These are phyloP conservation scores for Ectropis grisescens DNA, from an alignment of 1,140 invertebrate species.

Conservation along the genomic window DNA sequence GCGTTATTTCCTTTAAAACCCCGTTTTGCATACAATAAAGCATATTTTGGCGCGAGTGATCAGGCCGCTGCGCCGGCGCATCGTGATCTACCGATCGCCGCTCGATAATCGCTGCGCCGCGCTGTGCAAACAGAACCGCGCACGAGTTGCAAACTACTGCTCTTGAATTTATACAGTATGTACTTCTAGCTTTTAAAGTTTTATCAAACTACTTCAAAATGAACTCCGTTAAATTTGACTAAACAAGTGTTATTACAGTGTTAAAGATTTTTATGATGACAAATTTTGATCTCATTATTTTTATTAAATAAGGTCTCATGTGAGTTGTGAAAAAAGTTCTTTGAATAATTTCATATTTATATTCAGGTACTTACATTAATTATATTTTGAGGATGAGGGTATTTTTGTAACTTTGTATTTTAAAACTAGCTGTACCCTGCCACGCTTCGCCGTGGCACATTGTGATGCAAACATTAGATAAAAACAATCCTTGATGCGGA, in stretches of 20 bases:
- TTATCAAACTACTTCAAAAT: not conserved
- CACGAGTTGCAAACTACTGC: constrained; percentile 12
- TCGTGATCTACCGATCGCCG: constrained; percentile 27
- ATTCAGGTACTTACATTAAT: no score
- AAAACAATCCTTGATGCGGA: no score
- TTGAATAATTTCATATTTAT: not conserved
- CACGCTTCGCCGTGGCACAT: no score
- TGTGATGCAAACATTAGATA: no score
- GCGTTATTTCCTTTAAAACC: no score
- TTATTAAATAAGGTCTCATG: not conserved
- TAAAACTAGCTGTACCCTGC: no score
- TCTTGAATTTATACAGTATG: constrained; percentile 8
- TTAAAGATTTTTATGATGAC: no score
- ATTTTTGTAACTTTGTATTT: no score
- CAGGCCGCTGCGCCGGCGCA: constrained; percentile 2
- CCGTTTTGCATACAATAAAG: constrained; percentile 1
- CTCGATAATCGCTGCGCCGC: constrained; percentile 24
- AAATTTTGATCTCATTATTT: not conserved
- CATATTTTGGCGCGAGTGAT: constrained; percentile 1
- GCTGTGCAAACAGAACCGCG: constrained; percentile 32
- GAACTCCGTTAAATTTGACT: not conserved
- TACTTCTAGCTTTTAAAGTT: not conserved
- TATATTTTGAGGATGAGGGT: no score
- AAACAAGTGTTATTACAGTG: not conserved
- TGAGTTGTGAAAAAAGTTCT: not conserved